phyloP scores from a whole-genome alignment of 2,888 invertebrate species.

The Scrobipalpa costella region DNA sequence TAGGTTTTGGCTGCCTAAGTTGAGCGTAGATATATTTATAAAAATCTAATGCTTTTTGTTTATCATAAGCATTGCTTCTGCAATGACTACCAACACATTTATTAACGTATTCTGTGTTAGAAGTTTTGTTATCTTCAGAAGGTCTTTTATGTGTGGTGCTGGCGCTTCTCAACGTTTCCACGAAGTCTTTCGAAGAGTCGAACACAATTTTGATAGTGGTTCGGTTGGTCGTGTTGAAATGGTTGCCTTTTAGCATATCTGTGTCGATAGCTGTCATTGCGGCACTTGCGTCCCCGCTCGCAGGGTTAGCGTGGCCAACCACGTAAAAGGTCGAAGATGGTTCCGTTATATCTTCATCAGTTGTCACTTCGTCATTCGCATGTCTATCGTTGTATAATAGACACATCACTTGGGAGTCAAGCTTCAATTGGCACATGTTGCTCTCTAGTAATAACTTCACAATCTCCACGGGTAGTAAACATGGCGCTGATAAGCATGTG shows the following conservation, averaged over 20 bases:
- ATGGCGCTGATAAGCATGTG: slow-evolving; percentile 71
- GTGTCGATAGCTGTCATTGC: slow-evolving; percentile 69
- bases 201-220: slow-evolving; percentile 72
- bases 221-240: slow-evolving; percentile 68
- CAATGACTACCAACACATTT: slow-evolving; percentile 63
- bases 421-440: slow-evolving; percentile 68
- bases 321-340: slow-evolving; percentile 72
- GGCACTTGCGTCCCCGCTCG: slow-evolving; percentile 59
- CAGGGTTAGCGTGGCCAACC: slow-evolving; percentile 66
- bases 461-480: slow-evolving; percentile 67
- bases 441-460: slow-evolving; percentile 65
- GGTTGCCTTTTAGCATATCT: slow-evolving; percentile 63
- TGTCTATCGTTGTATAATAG: slow-evolving; percentile 69
- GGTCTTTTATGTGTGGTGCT: slow-evolving; percentile 51
- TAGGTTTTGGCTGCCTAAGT: slow-evolving; percentile 59
- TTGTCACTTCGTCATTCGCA: slow-evolving; percentile 52
- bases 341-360: slow-evolving; percentile 67
- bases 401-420: slow-evolving; percentile 72
- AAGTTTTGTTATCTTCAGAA: slow-evolving; percentile 47
- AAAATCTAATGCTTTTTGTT: slow-evolving; percentile 73
- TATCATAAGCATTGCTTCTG: slow-evolving; percentile 64
- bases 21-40: slow-evolving; percentile 77
- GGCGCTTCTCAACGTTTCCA: slow-evolving; percentile 67
- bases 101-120: slow-evolving; percentile 57
- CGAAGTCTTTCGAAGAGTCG: slow-evolving; percentile 71